These are phyloP conservation scores for Plectrocnemia conspersa DNA, from an alignment of 1,140 invertebrate genomes.

Conservation along the genomic window DNA sequence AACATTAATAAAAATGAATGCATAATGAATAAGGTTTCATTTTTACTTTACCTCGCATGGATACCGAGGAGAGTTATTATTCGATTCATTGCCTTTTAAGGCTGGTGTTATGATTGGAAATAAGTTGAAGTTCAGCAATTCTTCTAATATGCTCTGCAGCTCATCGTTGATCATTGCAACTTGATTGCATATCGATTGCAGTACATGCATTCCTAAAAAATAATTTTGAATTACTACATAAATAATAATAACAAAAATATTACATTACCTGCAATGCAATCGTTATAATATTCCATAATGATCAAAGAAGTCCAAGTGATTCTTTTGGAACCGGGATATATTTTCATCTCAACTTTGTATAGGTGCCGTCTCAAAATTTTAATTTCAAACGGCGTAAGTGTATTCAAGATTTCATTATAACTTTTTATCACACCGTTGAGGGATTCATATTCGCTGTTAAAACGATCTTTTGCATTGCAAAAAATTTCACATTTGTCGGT, in stretches of 20 bases:
- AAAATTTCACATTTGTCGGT: constrained; percentile 61
- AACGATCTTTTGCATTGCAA: constrained; percentile 63
- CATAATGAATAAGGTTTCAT: constrained; percentile 3
- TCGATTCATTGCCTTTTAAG: constrained; percentile 10
- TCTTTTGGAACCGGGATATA: constrained; percentile 72
- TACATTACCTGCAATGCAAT: constrained; percentile 46
- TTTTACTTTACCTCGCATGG: constrained; percentile 29
- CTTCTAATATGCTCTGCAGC: constrained; percentile 57
- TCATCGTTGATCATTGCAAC: constrained; percentile 72
- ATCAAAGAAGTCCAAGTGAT: constrained; percentile 81
- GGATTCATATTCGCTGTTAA: constrained; percentile 59
- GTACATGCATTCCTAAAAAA: constrained; percentile 2
- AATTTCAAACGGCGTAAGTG: constrained; percentile 60
- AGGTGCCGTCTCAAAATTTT: constrained; percentile 64
- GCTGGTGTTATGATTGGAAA: constrained; percentile 40
- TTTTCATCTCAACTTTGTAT: constrained; percentile 67
- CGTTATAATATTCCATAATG: constrained; percentile 66
- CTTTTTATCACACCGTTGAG: constrained; percentile 55
- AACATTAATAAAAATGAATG: constrained; percentile 5
- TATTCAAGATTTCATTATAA: constrained; percentile 57
- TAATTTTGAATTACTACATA: not conserved
- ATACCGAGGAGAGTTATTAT: constrained; percentile 17
- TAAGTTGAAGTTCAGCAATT: constrained; percentile 56
- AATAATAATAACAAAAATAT: constrained; percentile 6
- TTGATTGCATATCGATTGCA: constrained; percentile 48